These are phyloP conservation scores for Ephestia elutella DNA, from an alignment of 1,140 invertebrate species.

Conservation along the genomic window DNA sequence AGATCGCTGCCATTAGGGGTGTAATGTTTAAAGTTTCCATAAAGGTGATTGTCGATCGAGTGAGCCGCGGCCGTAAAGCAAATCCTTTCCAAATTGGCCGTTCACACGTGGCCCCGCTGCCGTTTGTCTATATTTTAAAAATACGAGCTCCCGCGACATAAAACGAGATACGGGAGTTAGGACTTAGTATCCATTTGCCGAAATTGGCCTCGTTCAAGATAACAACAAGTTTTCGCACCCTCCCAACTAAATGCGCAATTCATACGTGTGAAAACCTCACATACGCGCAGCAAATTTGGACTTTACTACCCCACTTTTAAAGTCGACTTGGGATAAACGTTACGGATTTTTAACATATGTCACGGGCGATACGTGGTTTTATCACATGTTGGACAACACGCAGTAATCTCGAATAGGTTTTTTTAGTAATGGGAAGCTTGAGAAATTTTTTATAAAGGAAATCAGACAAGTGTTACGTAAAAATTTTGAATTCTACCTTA, in stretches of 20 bases:
- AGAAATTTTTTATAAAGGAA: no score
- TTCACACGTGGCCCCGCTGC: conserved; percentile 43
- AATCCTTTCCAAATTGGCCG: conserved; percentile 67
- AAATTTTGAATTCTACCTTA: not conserved
- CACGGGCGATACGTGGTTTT: conserved; percentile 46
- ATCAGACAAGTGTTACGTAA: no score
- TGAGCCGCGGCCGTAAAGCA: conserved; percentile 52
- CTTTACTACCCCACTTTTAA: conserved; percentile 14
- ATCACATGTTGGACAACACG: conserved; percentile 54
- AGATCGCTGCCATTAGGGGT: conserved; percentile 19
- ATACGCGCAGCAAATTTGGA: conserved; percentile 14
- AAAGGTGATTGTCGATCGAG: conserved; percentile 21
- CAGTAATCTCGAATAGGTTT: conserved; percentile 29
- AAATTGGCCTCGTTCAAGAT: conserved; percentile 70
- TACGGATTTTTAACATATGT: conserved; percentile 40
- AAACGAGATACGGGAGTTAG: conserved; percentile 67
- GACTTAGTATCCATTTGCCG: conserved; percentile 72
- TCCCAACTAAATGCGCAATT: conserved; percentile 68
- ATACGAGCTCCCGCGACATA: conserved; percentile 46
- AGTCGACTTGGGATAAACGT: conserved; percentile 6
- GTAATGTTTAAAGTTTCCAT: conserved; percentile 37
- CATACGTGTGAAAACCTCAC: conserved; percentile 56
- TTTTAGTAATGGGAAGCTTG: conserved; percentile 19
- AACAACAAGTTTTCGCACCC: conserved; percentile 73
- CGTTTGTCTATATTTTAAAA: conserved; percentile 67